phyloP scores from a whole-genome alignment of 2,113 vertebrate species.

The Alectura lathami region DNA sequence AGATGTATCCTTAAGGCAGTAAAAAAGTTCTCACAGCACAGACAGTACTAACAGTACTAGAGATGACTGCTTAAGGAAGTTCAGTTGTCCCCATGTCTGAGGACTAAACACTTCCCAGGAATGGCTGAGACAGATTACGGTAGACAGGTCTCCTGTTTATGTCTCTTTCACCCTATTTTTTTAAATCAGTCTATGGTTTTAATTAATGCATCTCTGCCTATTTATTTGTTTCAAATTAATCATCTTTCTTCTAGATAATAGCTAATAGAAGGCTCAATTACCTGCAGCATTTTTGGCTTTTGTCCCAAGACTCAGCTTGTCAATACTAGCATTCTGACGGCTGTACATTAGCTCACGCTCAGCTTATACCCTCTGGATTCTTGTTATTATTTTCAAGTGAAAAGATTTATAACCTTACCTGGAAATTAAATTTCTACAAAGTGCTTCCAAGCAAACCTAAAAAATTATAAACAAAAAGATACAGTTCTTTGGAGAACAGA shows the following conservation, averaged over 20 bases:
- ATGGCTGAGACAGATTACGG: background rate
- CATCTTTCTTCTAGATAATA: background rate
- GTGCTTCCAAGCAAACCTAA: background rate
- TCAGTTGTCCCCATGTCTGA: background rate
- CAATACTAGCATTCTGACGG: background rate
- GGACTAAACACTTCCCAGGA: background rate
- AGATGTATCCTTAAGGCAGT: background rate
- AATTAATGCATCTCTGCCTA: background rate
- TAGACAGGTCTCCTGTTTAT: background rate
- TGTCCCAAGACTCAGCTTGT: background rate
- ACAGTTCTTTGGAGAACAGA: background rate
- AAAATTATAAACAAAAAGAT: background rate
- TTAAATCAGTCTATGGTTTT: background rate
- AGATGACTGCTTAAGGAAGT: background rate
- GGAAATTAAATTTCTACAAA: background rate
- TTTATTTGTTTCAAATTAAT: background rate
- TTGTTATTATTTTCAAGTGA: background rate
- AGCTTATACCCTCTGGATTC: background rate
- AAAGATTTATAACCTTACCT: background rate
- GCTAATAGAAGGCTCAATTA: background rate
- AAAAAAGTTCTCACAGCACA: background rate
- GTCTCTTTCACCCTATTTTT: background rate
- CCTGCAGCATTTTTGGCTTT: background rate
- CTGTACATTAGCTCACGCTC: rapidly evolving
- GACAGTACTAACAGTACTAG: background rate